These are phyloP conservation scores for Silurus meridionalis DNA, from an alignment of 2,113 vertebrate genomes.

Conservation along the genomic window DNA sequence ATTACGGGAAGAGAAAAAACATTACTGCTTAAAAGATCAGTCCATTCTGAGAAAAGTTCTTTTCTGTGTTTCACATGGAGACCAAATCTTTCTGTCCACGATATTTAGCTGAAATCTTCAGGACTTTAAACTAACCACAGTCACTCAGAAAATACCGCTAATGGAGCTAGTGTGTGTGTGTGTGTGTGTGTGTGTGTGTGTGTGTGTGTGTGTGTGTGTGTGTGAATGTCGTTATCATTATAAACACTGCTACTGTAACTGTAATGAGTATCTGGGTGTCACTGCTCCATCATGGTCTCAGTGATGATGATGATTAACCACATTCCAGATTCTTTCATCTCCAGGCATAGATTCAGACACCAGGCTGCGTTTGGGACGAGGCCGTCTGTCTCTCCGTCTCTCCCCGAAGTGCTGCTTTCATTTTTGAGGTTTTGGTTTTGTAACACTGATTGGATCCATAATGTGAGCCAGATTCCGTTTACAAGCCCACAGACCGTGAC, in stretches of 20 bases:
- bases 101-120: not conserved
- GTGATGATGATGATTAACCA: not conserved
- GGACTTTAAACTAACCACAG: not conserved
- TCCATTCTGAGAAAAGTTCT: not conserved
- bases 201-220: not conserved
- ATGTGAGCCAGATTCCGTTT: constrained; percentile 70
- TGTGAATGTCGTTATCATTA: too few relatives aligned
- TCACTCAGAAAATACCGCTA: not conserved
- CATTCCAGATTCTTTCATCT: not conserved
- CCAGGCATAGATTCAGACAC: constrained; percentile 49
- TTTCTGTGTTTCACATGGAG: not conserved
- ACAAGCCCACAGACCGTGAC: constrained; percentile 57
- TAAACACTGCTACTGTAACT: not conserved
- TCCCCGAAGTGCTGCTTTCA: constrained; percentile 60
- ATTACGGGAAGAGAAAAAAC: not conserved
- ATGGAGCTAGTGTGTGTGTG: not conserved
- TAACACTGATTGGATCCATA: constrained; percentile 68
- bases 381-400: constrained; percentile 51
- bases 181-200: not conserved
- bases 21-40: not conserved
- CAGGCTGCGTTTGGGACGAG: constrained; percentile 55
- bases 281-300: not conserved
- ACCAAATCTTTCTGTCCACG: not conserved
- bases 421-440: constrained; percentile 64
- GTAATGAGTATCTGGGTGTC: not conserved